Evolutionary conservation across 2,888 invertebrate species (phyloP), one percentile per base, ranked within the genome.

Genomic region (Chalcis sispes): DNA sequence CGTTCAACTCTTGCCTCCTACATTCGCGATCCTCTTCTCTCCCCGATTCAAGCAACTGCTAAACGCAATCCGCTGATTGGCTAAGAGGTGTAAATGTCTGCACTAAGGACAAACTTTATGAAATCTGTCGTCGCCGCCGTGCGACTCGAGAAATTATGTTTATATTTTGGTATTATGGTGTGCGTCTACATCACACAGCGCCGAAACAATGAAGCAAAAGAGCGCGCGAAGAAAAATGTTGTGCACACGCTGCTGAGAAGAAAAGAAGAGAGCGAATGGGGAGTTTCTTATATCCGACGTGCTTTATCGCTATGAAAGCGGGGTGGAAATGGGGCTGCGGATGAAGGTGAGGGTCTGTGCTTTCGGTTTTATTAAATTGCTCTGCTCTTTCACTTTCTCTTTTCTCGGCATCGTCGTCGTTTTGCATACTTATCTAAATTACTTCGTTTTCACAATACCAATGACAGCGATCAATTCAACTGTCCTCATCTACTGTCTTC

Each of bases 391-490:
- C 23, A 2, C 36, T 59, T 5, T 32, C 20, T 59, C 36, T 1
- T 18, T n/a, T 2, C 59, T n/a, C 40, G 2, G 29, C 29, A 5
- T 42, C 25, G 25, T 61, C 61, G 25, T 25, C 50, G 4, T 29
- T 61, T 61, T 42, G 46, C 61, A 61, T 61, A 61, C 61, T 61
- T 61, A 61, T 61, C 61, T 61, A 27, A 61, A 61, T 61, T 61
- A 61, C 61, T 42, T 42, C 46, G 61, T 23, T 42, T 25, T 42
- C 27, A 27, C 61, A 61, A 46, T 61, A 61, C 42, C 61, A 61
- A 61, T 61, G 42, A 46, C 23, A 36, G 59, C 36, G 36, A 59
- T 59, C 59, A 59, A 59, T 59, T 59, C 29, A 1, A 18, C 13
- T 8, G 36, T 13, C 29, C 1, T 5, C 36, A n/a, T 29, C 15